Conservation (phyloP, 2,113 vertebrate genomes). For the Myiopsitta monachus region DNA sequence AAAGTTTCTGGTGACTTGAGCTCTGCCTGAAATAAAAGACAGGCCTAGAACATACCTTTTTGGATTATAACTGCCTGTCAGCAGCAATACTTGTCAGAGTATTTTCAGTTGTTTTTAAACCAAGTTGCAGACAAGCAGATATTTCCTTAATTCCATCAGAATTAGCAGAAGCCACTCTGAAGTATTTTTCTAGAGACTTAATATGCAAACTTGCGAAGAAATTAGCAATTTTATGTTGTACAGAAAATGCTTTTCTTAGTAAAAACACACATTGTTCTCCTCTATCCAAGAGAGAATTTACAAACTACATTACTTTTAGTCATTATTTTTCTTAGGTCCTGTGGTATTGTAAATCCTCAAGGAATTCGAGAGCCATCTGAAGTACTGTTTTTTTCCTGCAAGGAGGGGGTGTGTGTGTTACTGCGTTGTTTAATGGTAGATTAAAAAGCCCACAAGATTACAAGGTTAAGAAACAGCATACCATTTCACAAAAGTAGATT, state of each 20-base stretch:
- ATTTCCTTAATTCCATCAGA: background rate
- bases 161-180: background rate
- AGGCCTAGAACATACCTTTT: background rate
- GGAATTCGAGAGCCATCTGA: background rate
- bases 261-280: background rate
- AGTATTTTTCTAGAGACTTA: background rate
- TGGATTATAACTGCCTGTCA: background rate
- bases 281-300: background rate
- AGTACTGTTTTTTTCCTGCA: background rate
- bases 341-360: background rate
- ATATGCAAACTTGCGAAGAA: background rate
- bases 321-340: background rate
- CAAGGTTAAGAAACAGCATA: background rate
- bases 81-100: background rate
- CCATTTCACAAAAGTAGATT: background rate
- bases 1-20: background rate
- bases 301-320: constrained; percentile 5
- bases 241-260: background rate
- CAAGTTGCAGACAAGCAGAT: background rate
- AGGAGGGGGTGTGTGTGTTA: background rate
- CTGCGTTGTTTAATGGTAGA: background rate
- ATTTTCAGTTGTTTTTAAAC: background rate
- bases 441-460: background rate
- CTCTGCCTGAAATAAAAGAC: background rate
- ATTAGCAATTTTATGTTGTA: background rate